Evolutionary conservation across 1,140 invertebrate species (phyloP).

Genomic region (Zophobas morio): DNA sequence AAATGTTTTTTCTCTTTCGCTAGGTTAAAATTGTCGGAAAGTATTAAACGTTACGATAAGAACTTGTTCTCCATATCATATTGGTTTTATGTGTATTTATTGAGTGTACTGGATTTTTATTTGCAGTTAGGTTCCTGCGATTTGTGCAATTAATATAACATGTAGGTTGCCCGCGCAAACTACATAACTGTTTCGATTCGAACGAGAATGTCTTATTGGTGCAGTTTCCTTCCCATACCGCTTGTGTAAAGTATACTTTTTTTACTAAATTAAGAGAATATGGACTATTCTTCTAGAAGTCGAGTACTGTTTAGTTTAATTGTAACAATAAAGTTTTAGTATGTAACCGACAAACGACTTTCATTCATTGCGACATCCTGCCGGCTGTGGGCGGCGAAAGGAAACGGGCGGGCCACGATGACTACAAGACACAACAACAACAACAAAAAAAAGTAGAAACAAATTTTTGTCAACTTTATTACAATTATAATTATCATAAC

Average conservation of each 20-base stretch:
- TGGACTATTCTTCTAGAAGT: constrained; percentile 67
- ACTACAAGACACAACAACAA: not conserved
- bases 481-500: constrained; percentile 41
- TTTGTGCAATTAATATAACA: constrained; percentile 61
- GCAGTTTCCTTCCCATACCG: constrained; percentile 51
- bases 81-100: constrained; percentile 43
- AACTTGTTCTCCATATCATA: constrained; percentile 48
- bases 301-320: constrained; percentile 65
- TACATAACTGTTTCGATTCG: constrained; percentile 52
- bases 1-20: constrained; percentile 42
- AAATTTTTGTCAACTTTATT: constrained; percentile 47
- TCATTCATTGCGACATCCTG: not conserved
- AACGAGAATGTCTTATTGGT: constrained; percentile 34
- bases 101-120: constrained; percentile 50
- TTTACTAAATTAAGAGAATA: constrained; percentile 66
- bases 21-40: constrained; percentile 36
- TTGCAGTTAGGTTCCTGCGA: constrained; percentile 59
- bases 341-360: constrained; percentile 54
- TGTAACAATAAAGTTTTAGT: constrained; percentile 67
- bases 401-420: not conserved
- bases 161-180: constrained; percentile 63
- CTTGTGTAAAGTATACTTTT: constrained; percentile 65
- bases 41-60: constrained; percentile 39
- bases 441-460: constrained; percentile 8
- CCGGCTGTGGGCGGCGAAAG: not conserved